Base-by-base conservation (phyloP, 2,888 invertebrate species). In the Acronicta aceris region DNA sequence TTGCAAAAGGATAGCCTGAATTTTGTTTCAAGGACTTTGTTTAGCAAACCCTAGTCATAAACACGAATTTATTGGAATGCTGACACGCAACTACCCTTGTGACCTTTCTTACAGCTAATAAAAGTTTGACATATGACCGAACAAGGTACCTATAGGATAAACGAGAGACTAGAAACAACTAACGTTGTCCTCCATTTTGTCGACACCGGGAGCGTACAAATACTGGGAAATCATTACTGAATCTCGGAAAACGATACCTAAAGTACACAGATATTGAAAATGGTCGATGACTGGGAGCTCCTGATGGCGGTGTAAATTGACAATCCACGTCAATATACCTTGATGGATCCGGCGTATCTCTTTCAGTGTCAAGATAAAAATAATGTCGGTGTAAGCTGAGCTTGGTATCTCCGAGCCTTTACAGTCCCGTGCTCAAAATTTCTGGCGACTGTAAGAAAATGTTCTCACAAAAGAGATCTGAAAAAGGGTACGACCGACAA, bases 1-100 rank as follows among this genome's bases (percentile, higher is more conserved):
- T 74, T 76, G 73, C 74, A 63, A 76, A 72, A 81, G 75, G 78
- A 79, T 74, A 76, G 67, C 76, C 78, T 74, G 74, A 82, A 87
- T 83, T 81, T 83, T 58, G 58, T 87, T 89, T 86, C 86, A 89
- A 89, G 88, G 88, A 76, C 84, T 77, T 79, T 76, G 79, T 75
- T 76, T 68, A 70, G 57, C 65, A 74, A 74, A 79, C 81, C 76
- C n/a, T n/a, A n/a, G 62, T 76, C 74, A 73, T 73, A 76, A 80
- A 81, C 79, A 84, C 74, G 81, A 83, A 81, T 72, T 79, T 73
- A 80, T 83, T 80, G 73, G 73, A 50, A 84, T 78, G 73, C 72
- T 81, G 77, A 75, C 87, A 86, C 87, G 87, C 86, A 79, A 86
- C 76, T 75, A 71, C 70, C 66, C 69, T 58, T 53, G 74, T 76